These are phyloP conservation scores for Megaceryle alcyon DNA, from an alignment of 2,797 vertebrate species.

Conservation along the genomic window DNA sequence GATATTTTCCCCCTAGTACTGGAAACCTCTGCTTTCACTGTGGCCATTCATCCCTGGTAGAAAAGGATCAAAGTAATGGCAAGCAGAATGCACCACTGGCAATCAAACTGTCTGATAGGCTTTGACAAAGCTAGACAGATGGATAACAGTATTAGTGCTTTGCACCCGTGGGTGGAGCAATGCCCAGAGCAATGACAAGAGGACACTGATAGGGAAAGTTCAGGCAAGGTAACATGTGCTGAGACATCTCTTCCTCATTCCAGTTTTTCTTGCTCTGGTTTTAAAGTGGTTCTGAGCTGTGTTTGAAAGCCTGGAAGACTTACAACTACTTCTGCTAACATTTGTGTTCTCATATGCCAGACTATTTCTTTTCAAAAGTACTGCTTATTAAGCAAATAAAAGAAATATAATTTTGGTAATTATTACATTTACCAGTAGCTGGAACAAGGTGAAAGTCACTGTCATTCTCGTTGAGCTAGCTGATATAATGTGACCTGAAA, in stretches of 20 bases:
- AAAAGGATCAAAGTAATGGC: background rate
- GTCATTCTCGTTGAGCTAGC: slow-evolving; percentile 24
- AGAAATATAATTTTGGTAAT: slow-evolving; percentile 27
- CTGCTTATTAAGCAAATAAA: slow-evolving; percentile 55
- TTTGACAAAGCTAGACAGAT: background rate
- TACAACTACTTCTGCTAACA: background rate
- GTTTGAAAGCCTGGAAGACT: background rate
- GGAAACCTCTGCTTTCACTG: background rate
- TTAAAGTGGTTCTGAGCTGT: background rate
- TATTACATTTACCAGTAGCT: slow-evolving; percentile 35
- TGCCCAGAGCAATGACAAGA: background rate
- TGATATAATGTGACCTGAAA: slow-evolving; percentile 43
- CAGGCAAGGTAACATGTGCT: background rate
- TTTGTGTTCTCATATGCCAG: background rate
- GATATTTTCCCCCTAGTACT: background rate
- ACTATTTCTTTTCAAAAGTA: slow-evolving; percentile 16
- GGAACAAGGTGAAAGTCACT: slow-evolving; percentile 59
- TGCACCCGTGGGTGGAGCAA: background rate
- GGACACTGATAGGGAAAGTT: background rate
- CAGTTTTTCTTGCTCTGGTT: background rate
- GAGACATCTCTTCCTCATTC: background rate
- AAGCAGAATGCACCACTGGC: background rate
- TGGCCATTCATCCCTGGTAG: background rate
- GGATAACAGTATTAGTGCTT: background rate
- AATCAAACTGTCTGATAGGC: background rate